Conservation (phyloP, 2,113 vertebrate genomes). For the Litocranius walleri region DNA sequence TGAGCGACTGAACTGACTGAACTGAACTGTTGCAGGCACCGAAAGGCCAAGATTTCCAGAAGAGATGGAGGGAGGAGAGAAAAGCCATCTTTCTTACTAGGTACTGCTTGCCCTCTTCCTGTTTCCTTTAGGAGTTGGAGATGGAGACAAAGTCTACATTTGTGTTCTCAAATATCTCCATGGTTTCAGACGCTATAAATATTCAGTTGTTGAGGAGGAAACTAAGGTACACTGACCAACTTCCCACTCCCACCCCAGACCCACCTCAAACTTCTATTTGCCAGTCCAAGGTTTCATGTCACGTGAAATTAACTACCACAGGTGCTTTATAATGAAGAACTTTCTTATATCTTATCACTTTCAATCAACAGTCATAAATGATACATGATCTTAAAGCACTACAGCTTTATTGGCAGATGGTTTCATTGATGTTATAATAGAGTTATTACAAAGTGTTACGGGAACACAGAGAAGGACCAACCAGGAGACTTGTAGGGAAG, state of each 20-base stretch:
- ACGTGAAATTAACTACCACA: background rate
- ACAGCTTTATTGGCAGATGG: background rate
- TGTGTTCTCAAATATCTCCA: background rate
- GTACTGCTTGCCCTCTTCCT: background rate
- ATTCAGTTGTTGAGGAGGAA: background rate
- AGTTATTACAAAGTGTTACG: background rate
- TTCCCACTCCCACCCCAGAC: too few species aligned
- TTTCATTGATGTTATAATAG: background rate
- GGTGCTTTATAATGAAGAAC: background rate
- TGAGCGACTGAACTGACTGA: background rate
- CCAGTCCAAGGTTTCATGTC: background rate
- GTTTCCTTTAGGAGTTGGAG: background rate
- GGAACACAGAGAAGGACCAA: background rate
- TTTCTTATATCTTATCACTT: background rate
- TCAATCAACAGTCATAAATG: background rate
- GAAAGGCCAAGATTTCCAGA: conserved; percentile 21
- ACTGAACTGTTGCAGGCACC: conserved; percentile 5
- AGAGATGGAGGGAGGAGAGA: background rate
- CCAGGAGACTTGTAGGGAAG: background rate
- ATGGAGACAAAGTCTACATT: background rate
- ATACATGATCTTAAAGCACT: background rate
- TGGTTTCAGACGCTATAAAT: background rate
- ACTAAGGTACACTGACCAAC: background rate
- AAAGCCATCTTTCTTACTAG: background rate
- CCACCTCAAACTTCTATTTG: background rate